Evolutionary conservation across 2,797 vertebrate species (phyloP).

Genomic region (Microchirus variegatus): DNA sequence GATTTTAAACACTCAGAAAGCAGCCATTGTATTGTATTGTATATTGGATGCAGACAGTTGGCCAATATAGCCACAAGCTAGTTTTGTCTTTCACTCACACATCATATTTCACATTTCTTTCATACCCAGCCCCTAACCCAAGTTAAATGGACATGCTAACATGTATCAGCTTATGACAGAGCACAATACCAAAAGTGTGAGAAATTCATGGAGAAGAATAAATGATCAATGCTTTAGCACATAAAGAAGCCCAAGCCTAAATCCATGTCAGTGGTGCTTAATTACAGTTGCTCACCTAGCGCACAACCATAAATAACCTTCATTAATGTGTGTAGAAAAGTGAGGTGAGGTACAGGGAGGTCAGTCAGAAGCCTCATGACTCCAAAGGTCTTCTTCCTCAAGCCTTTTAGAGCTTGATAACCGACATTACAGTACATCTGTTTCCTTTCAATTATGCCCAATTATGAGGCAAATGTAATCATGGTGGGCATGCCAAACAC

Average conservation of each 20-base stretch:
- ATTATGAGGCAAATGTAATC: constrained; percentile 81
- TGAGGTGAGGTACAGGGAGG: constrained; percentile 32
- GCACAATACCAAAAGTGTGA: too few relatives aligned
- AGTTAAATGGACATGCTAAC: too few relatives aligned
- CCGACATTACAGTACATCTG: constrained; percentile 82
- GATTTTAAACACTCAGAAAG: constrained; percentile 27
- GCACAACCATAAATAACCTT: constrained; percentile 16
- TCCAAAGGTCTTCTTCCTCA: constrained; percentile 62
- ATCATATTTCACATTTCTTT: too few relatives aligned
- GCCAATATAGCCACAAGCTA: too few relatives aligned
- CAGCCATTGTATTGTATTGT: too few relatives aligned
- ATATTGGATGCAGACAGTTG: too few relatives aligned
- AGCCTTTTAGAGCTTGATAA: constrained; percentile 75
- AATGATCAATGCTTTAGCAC: background rate
- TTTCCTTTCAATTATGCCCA: constrained; percentile 82
- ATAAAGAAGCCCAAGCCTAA: background rate
- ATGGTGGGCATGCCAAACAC: constrained; percentile 66
- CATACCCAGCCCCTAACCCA: too few relatives aligned
- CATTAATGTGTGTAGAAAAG: constrained; percentile 34
- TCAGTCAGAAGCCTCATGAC: constrained; percentile 52
- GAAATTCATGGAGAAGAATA: too few relatives aligned
- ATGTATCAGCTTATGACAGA: too few relatives aligned
- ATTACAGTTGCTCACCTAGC: too few relatives aligned
- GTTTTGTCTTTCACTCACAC: too few relatives aligned
- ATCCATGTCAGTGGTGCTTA: background rate